Base-by-base conservation (phyloP, 2,113 vertebrate genomes). In the Gavia stellata region DNA sequence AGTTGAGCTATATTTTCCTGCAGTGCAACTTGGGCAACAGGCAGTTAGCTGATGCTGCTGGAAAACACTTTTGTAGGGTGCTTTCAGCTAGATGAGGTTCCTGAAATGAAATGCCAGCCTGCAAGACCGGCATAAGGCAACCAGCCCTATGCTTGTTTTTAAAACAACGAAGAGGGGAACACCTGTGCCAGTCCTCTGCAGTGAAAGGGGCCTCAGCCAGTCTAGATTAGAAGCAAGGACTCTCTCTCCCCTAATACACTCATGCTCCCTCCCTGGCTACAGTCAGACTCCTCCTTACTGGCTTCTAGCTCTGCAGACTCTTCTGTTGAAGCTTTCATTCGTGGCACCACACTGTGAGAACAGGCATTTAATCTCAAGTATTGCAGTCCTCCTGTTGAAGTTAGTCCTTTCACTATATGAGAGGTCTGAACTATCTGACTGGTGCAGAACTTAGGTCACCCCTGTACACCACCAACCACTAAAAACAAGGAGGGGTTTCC, bases 341-440 rank as follows among this genome's bases (percentile, higher is more conserved):
- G 0, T 45, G 47, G 36, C 40, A 53, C 36, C 28, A 31, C 24
- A 4, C 26, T 34, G 33, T 34, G 23, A 67, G 16, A 88, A n/a
- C 2, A 0, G 53, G 5, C 19, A n/a, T 88, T 47, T 23, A 42
- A 81, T 50, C 13, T 25, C 12, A 20, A 24, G 34, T 14, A 25
- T 3, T 50, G 65, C 65, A 74, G 38, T 10, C 45, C 56, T 71
- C 74, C 61, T 44, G 28, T 3, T 87, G 63, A 61, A 73, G 47
- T n/a, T 0, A 38, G 13, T 17, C 49, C 17, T 45, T 65, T 44
- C 8, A 10, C 28, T 31, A 1, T 1, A 3, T 10, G 15, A 88
- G 18, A 85, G 17, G 20, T 31, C 45, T 56, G 78, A 90, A 74
- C 25, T 36, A 66, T 55, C 16, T 6, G 8, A 10, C 84, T 24